Evolutionary conservation across 1,140 invertebrate genomes (phyloP).

Genomic region (Pseudachorutes palmiensis): DNA sequence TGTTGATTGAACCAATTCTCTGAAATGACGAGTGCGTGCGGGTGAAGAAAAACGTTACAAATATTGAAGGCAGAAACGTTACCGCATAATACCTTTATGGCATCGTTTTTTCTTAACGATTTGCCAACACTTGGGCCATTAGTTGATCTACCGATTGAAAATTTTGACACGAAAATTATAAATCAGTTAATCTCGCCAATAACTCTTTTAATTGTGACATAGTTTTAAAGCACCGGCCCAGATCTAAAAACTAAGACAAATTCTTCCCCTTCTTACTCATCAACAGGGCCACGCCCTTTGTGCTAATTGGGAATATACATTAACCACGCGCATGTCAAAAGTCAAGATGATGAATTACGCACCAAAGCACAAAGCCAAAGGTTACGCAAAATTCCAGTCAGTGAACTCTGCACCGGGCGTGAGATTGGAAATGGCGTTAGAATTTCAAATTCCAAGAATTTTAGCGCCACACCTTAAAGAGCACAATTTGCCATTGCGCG

Average conservation of each 20-base stretch:
- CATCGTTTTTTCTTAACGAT: too few species aligned
- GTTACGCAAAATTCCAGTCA: background rate
- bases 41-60: background rate
- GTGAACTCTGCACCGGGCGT: too few species aligned
- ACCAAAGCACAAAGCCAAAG: background rate
- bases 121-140: too few species aligned
- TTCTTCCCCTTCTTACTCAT: background rate
- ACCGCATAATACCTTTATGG: too few species aligned
- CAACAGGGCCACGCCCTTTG: background rate
- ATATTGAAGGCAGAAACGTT: too few species aligned
- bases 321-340: background rate
- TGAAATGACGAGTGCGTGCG: background rate
- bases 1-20: background rate
- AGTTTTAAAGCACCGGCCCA: background rate
- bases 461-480: background rate
- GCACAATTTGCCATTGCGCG: background rate
- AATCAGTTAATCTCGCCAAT: too few species aligned
- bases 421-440: too few species aligned
- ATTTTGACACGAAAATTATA: too few species aligned
- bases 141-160: too few species aligned
- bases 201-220: too few species aligned
- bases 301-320: conserved; percentile 1
- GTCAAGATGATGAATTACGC: background rate
- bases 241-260: background rate
- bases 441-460: background rate